These are phyloP conservation scores for Drosophila antonietae DNA, from an alignment of 2,888 invertebrate species.

Conservation along the genomic window DNA sequence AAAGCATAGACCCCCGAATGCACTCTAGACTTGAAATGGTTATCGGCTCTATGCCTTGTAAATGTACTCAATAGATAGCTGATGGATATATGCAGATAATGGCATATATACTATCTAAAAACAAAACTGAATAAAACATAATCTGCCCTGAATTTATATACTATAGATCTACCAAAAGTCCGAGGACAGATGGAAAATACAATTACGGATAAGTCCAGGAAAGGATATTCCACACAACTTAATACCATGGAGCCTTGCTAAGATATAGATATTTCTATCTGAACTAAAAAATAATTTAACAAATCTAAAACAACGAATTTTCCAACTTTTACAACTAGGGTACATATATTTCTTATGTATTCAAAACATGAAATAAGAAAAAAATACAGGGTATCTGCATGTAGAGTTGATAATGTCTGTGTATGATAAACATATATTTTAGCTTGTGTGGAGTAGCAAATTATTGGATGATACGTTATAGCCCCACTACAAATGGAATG, in stretches of 20 bases:
- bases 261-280: too few relatives aligned
- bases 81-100: too few relatives aligned
- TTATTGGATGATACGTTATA: constrained; percentile 5
- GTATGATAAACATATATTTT: constrained; percentile 28
- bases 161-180: too few relatives aligned
- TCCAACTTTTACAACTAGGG: not conserved
- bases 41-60: not conserved
- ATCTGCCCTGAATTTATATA: too few relatives aligned
- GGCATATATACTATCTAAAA: too few relatives aligned
- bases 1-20: not conserved
- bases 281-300: not conserved
- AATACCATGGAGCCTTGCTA: too few relatives aligned
- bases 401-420: constrained; percentile 13
- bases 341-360: constrained; percentile 5
- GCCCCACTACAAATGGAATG: constrained; percentile 36
- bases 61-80: too few relatives aligned
- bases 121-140: too few relatives aligned
- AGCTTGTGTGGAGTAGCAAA: constrained; percentile 24
- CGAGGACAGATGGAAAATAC: too few relatives aligned
- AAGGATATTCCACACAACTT: too few relatives aligned
- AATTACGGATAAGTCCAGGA: too few relatives aligned
- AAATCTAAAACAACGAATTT: not conserved
- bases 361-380: not conserved
- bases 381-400: constrained; percentile 11
- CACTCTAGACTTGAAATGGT: not conserved